phyloP scores from a whole-genome alignment of 2,113 vertebrate species.

The Corvus moneduloides region DNA sequence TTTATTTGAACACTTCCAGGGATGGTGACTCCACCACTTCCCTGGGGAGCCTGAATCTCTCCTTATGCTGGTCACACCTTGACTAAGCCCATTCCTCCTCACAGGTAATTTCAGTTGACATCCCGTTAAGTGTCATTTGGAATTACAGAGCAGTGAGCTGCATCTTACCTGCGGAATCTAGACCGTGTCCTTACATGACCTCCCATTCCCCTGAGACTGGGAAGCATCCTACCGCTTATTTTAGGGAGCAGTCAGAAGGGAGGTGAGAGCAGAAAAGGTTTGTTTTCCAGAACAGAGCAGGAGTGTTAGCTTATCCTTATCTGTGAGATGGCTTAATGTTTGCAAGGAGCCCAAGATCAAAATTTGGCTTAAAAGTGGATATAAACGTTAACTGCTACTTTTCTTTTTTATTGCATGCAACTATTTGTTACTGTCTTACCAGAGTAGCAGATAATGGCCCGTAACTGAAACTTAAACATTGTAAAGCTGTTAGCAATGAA shows the following conservation, averaged over 20 bases:
- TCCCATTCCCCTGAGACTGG: neutral
- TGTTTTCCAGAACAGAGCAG: neutral
- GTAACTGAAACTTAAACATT: conserved; percentile 72
- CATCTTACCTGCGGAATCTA: neutral
- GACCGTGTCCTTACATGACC: neutral
- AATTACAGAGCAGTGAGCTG: neutral
- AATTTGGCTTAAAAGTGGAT: neutral
- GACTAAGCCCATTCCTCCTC: neutral
- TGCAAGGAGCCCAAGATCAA: neutral
- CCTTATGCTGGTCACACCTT: neutral
- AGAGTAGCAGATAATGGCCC: conserved; percentile 33
- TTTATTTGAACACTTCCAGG: neutral
- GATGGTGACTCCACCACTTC: neutral
- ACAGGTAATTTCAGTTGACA: neutral
- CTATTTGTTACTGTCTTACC: neutral
- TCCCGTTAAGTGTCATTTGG: neutral
- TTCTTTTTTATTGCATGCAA: neutral
- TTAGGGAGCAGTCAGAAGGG: neutral
- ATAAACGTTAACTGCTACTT: neutral
- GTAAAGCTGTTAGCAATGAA: conserved; percentile 63
- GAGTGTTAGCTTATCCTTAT: neutral
- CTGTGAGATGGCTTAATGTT: neutral
- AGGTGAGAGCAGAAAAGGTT: neutral
- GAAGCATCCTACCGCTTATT: neutral
- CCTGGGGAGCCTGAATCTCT: neutral